These are phyloP conservation scores for Etheostoma cragini DNA, from an alignment of 2,113 vertebrate species.

Conservation along the genomic window DNA sequence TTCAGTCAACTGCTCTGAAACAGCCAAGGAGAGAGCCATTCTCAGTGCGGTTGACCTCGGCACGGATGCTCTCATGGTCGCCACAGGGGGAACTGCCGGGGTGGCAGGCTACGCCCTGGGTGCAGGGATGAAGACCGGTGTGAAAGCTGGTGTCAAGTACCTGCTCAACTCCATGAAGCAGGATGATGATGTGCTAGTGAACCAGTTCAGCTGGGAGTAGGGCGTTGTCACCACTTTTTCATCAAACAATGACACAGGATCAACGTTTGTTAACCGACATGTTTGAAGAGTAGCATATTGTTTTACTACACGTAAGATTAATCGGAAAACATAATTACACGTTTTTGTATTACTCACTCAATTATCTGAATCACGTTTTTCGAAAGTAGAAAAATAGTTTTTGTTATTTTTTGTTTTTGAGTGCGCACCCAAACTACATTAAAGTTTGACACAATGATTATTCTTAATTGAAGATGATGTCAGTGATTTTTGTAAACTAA, in stretches of 20 bases:
- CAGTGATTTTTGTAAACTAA: background rate
- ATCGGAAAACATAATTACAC: slow-evolving; percentile 5
- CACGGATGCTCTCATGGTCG: slow-evolving; percentile 85
- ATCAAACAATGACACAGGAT: background rate
- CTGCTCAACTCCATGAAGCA: slow-evolving; percentile 82
- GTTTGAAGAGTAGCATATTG: slow-evolving; percentile 11
- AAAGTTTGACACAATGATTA: background rate
- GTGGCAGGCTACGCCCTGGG: slow-evolving; percentile 79
- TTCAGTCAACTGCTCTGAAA: slow-evolving; percentile 83
- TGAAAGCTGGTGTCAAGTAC: slow-evolving; percentile 84
- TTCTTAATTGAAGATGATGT: background rate
- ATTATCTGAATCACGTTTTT: slow-evolving; percentile 4
- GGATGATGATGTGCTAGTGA: slow-evolving; percentile 79
- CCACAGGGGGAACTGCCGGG: slow-evolving; percentile 72
- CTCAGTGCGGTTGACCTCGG: slow-evolving; percentile 87
- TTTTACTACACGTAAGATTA: background rate
- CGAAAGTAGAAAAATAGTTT: slow-evolving; percentile 8
- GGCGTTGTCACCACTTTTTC: slow-evolving; percentile 56
- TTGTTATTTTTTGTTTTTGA: slow-evolving; percentile 3
- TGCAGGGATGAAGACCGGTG: slow-evolving; percentile 84
- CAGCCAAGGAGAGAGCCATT: slow-evolving; percentile 87
- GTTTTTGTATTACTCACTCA: background rate
- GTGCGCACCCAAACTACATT: background rate
- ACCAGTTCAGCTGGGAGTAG: slow-evolving; percentile 78
- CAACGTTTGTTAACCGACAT: slow-evolving; percentile 7